Percentiles rank a stretch among this genome's conserved stretches.
These are phyloP conservation scores for Salmo trutta DNA, from an alignment of 2,797 vertebrate genomes.

Conservation along the genomic window DNA sequence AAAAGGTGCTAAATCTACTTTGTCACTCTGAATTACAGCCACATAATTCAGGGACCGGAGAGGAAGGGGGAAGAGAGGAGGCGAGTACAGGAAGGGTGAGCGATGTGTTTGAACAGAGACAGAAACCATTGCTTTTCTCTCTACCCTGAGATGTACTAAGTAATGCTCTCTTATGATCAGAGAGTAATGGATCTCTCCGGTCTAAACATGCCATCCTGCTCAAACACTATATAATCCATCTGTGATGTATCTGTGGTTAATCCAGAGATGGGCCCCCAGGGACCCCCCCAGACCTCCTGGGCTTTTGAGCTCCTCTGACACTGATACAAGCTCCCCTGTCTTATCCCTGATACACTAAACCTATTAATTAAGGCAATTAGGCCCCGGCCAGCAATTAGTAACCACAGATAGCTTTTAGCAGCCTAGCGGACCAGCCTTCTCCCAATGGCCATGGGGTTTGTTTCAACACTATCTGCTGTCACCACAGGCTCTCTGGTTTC, in stretches of 20 bases:
- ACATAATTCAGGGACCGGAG: conserved; percentile 49
- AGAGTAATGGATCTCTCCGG: conserved; percentile 79
- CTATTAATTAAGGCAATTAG: conserved; percentile 99
- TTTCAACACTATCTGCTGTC: conserved; percentile 89
- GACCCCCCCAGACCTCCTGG: conserved; percentile 74
- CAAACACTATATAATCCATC: conserved; percentile 81
- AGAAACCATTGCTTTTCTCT: conserved; percentile 13
- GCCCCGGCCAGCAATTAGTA: conserved; percentile 90
- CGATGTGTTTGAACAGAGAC: not conserved
- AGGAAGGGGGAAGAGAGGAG: conserved; percentile 27
- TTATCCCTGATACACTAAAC: conserved; percentile 71
- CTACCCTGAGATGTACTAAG: conserved; percentile 44
- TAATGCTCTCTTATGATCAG: conserved; percentile 65
- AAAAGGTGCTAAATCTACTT: conserved; percentile 67
- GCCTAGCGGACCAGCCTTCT: conserved; percentile 64
- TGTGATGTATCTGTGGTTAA: conserved; percentile 85
- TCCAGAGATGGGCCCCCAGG: conserved; percentile 78
- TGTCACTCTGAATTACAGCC: conserved; percentile 64
- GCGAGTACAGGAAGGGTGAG: conserved; percentile 13
- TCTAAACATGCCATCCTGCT: conserved; percentile 67
- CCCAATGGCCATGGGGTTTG: conserved; percentile 78
- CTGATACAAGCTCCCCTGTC: conserved; percentile 71
- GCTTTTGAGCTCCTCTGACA: conserved; percentile 84
- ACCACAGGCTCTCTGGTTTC: conserved; percentile 85
- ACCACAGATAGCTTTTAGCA: conserved; percentile 92